These are phyloP conservation scores for Nyleta sp. DNA, from an alignment of 2,888 invertebrate species.

Conservation along the genomic window DNA sequence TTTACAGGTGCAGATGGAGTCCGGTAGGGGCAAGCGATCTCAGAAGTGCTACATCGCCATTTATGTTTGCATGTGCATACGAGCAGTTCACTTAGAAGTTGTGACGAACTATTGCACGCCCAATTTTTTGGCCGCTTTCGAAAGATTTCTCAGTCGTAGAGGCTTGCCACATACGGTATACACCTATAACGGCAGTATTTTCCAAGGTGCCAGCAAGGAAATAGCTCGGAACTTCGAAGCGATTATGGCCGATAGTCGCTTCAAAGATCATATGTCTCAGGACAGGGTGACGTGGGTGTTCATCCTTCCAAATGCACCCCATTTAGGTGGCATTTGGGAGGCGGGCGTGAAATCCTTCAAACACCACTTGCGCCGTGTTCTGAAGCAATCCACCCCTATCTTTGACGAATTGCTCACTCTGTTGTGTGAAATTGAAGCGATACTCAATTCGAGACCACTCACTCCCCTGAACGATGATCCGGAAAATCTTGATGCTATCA, in stretches of 20 bases:
- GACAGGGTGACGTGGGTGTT: neutral
- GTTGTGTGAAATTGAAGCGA: constrained; percentile 46
- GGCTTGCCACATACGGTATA: constrained; percentile 22
- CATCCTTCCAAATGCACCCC: neutral
- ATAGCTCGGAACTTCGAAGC: neutral
- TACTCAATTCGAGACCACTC: constrained; percentile 58
- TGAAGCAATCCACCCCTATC: too few relatives aligned
- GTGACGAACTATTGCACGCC: constrained; percentile 9
- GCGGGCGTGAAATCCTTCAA: neutral
- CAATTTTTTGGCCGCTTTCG: constrained; percentile 7
- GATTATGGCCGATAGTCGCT: neutral
- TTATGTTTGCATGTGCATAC: constrained; percentile 4
- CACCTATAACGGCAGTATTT: constrained; percentile 45
- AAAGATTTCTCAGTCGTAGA: neutral
- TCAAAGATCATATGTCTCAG: too few relatives aligned
- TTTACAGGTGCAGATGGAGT: constrained; percentile 34
- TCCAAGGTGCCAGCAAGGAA: neutral
- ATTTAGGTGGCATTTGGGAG: neutral
- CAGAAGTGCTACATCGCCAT: constrained; percentile 13
- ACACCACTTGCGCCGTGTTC: too few relatives aligned
- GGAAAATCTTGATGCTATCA: constrained; percentile 50
- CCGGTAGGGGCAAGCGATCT: constrained; percentile 50
- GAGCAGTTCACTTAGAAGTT: constrained; percentile 6
- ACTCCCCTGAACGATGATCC: constrained; percentile 44
- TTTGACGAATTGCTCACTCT: too few relatives aligned